Evolutionary conservation across 2,888 invertebrate species (phyloP).

Genomic region (Conchocele bisecta): DNA sequence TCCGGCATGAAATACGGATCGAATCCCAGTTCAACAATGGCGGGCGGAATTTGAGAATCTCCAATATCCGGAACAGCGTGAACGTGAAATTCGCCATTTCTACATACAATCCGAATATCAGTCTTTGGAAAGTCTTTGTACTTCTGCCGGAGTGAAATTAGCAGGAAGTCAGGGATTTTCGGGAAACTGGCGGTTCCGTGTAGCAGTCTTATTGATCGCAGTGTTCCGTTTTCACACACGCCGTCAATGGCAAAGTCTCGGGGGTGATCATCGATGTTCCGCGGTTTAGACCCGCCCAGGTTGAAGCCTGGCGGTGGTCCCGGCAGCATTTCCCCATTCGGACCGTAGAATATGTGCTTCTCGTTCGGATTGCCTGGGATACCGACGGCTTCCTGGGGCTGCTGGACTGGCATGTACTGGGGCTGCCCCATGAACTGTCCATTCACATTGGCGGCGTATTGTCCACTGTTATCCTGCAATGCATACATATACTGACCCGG

Average conservation of each 20-base stretch:
- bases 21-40: too few species aligned
- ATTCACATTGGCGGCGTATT: too few species aligned
- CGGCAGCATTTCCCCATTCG: conserved; percentile 56
- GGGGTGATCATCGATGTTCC: background rate
- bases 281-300: background rate
- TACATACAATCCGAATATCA: conserved; percentile 47
- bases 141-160: conserved; percentile 42
- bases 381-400: background rate
- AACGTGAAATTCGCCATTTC: conserved; percentile 52
- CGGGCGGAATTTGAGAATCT: too few species aligned
- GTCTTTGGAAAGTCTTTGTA: conserved; percentile 51
- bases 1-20: too few species aligned
- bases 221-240: conserved; percentile 44
- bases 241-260: conserved; percentile 58
- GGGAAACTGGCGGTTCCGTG: conserved; percentile 46
- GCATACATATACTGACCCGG: too few species aligned
- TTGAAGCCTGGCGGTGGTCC: conserved; percentile 42
- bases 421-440: background rate
- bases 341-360: conserved; percentile 55
- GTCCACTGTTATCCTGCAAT: too few species aligned
- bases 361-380: background rate
- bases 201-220: conserved; percentile 41
- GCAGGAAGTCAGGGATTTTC: conserved; percentile 55
- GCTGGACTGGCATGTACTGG: background rate
- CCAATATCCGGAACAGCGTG: conserved; percentile 54